Evolutionary conservation across 2,888 invertebrate species (phyloP).

Genomic region (Conus canariensis): DNA sequence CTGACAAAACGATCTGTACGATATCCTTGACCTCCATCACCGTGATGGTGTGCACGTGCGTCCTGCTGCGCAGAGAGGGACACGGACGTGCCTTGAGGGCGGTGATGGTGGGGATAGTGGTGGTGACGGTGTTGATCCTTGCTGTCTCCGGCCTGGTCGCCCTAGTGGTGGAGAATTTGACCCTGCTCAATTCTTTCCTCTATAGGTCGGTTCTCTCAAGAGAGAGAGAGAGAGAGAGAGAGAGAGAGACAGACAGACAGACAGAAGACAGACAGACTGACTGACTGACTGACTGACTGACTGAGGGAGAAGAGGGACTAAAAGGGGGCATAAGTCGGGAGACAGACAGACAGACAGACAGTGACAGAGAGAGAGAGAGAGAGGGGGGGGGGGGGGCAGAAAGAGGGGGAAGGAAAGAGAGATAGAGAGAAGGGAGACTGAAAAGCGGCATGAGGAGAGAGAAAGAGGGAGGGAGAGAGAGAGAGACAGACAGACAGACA

Average conservation of each 20-base stretch:
- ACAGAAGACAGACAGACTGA: neutral
- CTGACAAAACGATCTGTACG: too few species aligned
- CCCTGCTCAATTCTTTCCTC: constrained; percentile 24
- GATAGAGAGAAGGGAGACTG: too few species aligned
- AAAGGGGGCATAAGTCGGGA: neutral
- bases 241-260: neutral
- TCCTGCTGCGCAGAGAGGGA: neutral
- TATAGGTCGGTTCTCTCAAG: neutral
- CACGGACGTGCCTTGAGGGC: neutral
- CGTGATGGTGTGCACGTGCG: neutral
- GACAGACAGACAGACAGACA: neutral
- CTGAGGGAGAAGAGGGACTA: too few species aligned
- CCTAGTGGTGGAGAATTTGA: neutral
- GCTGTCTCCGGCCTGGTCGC: neutral
- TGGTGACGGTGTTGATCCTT: constrained; percentile 6
- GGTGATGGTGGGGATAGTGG: constrained; percentile 5
- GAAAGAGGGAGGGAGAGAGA: too few species aligned
- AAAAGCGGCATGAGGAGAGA: too few species aligned
- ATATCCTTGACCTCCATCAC: constrained; percentile 11
- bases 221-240: neutral
- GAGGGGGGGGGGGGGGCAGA: too few species aligned
- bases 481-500: too few species aligned
- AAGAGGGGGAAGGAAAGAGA: too few species aligned
- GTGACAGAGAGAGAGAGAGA: neutral
- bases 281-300: too few species aligned